Base-by-base conservation (phyloP, 2,888 invertebrate species). In the Pollenia griseotomentosa region DNA sequence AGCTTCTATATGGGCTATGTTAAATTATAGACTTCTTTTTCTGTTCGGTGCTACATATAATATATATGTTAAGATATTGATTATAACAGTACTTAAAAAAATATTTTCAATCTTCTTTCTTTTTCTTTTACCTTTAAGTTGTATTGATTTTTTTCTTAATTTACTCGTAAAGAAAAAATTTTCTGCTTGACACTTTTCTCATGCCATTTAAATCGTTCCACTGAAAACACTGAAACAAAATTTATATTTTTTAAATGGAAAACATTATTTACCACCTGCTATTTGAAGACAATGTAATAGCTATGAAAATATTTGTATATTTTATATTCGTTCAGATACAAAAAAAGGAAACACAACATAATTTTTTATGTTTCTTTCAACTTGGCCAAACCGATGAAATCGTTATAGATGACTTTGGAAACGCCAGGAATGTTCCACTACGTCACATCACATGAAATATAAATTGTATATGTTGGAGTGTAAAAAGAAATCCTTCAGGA, bases 391-490 rank as follows among this genome's bases (percentile, higher is more conserved):
- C 19, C 44, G 48, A 48, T 73, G 46, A 65, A 57, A 48, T 73
- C 14, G 16, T 81, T 78, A 86, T 42, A 73, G 87, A 81, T 87
- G 87, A 73, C 40, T 86, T 89, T 86, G 8, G 42, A 68, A 88
- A 88, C 88, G 86, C 81, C 88, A 88, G 88, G 89, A 89, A 89
- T 89, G 83, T 89, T 89, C 89, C 89, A 89, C 89, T 89, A 89
- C 89, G 89, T 89, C 89, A 89, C 89, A 89, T 89, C 89, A 89
- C 89, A 89, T 89, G 89, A 88, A 86, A 82, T 88, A 85, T 88
- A 61, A 71, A 86, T 66, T 80, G 16, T 51, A 80, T 83, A 79
- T 78, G 71, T 74, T 16, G 33, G 51, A n/a, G 53, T 55, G 57
- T 46, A 46, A 16, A 77, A 42, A 42, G 71, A 83, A 73, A 73